Evolutionary conservation across 2,113 vertebrate species (phyloP).

Genomic region (Microtus richardsoni): DNA sequence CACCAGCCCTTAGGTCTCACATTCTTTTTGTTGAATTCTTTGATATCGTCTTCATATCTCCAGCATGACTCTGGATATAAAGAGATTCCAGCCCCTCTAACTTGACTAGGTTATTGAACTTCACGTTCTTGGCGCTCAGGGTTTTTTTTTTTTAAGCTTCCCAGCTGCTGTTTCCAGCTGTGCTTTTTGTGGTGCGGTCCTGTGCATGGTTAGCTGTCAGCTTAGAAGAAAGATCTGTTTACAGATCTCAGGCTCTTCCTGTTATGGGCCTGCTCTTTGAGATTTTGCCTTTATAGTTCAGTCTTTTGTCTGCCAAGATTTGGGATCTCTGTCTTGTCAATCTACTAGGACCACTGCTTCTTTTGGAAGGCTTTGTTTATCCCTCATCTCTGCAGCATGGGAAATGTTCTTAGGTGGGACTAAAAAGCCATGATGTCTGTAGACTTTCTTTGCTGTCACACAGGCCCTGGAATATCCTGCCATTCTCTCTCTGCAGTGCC

Average conservation of each 20-base stretch:
- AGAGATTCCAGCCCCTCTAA: background rate
- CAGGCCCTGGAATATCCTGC: background rate
- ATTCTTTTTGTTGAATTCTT: background rate
- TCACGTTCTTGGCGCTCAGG: background rate
- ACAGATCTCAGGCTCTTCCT: background rate
- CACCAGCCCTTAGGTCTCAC: background rate
- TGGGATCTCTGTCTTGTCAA: background rate
- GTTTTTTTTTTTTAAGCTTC: background rate
- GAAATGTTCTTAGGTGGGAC: background rate
- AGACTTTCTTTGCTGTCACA: background rate
- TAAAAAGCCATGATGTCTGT: background rate
- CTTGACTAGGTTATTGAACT: background rate
- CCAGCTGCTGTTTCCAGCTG: background rate
- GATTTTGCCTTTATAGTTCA: background rate
- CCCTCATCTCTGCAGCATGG: conserved; percentile 2
- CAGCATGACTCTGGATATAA: background rate
- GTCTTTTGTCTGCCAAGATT: background rate
- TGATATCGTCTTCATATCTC: background rate
- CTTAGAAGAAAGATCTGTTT: background rate
- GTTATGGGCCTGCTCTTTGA: background rate
- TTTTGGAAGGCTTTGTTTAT: background rate
- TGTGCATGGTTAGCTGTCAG: background rate
- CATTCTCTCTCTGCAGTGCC: background rate
- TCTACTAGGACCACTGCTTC: background rate
- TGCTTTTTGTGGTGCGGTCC: background rate